Percentiles rank a stretch among this genome's conserved stretches.
Conservation (phyloP, 2,888 invertebrate species). For the Cantharis rufa region DNA sequence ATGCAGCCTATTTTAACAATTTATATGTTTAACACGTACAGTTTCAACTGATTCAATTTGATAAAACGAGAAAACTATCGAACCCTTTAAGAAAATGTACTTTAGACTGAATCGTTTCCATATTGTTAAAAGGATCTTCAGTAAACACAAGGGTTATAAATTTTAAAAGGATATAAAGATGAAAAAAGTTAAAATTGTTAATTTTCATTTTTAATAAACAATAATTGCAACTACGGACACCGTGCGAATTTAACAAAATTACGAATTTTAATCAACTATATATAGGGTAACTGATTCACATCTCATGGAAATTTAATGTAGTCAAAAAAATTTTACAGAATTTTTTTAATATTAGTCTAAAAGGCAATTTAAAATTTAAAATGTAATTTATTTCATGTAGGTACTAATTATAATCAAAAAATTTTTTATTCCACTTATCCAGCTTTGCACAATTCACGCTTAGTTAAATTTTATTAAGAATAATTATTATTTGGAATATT, state of each 20-base stretch:
- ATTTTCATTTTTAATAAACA: background rate
- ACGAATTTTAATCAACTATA: background rate
- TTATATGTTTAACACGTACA: constrained; percentile 17
- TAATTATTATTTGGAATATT: background rate
- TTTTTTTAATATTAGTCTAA: too few species aligned
- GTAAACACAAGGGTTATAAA: background rate
- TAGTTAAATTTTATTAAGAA: too few species aligned
- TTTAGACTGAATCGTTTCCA: constrained; percentile 5
- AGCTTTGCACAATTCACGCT: background rate
- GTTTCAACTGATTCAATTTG: constrained; percentile 15
- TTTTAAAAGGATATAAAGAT: background rate
- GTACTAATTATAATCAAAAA: background rate
- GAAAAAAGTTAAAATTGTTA: background rate
- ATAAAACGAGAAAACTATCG: constrained; percentile 14
- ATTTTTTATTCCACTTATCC: background rate
- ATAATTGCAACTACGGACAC: background rate
- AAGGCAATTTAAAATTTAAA: background rate
- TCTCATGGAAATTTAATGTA: too few species aligned
- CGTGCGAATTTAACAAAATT: background rate
- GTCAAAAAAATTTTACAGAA: background rate
- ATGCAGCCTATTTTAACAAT: constrained; percentile 4
- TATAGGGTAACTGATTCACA: too few species aligned
- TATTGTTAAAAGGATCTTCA: constrained; percentile 9
- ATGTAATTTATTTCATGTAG: background rate
- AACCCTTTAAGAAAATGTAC: constrained; percentile 13